Evolutionary conservation across 53 echinoderm and acorn worm species (phyloP), one percentile per base, ranked within the genome.

Genomic region (Henricia sp.): DNA sequence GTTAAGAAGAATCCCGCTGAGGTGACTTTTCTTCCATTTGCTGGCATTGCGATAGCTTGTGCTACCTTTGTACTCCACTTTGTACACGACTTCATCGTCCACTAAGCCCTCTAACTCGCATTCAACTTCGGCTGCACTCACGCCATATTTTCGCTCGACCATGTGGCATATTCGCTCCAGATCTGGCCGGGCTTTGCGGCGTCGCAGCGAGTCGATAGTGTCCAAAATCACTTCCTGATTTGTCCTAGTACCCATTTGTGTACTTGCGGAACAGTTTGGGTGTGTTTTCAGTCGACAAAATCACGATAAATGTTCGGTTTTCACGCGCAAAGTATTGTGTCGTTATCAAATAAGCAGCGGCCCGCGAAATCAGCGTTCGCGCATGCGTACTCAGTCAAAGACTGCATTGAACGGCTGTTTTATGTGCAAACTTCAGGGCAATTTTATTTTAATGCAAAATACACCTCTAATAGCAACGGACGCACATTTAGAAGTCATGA

Each of bases 131-230:
- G 71, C 83, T 52, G 77, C 70, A 76, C 77, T 87, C 64, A 94
- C 85, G 71, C 97, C 97, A 88, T 91, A 77, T 84, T 90, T 90
- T 19, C 97, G 92, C 83, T 97, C 73, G 37, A 97, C 90, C 97
- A 94, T 97, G 94, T 97, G 97, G 82, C 90, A 97, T 82, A 97
- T 97, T 93, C 97, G 94, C 92, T 97, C 97, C 41, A 94, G 86
- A 77, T 94, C 97, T 43, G 97, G 97, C 36, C 97, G 94, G 53
- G 97, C 97, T 86, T 97, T 97, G 16, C 97, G 94, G 44, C 86
- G 72, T 29, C 97, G 92, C 34, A 97, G 84, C 53, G 94, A 91
- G 88, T 97, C 97, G 53, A 97, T 97, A 6, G 63, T 78, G 10
- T 78, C 78, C 58, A 84, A 34, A 58, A 84, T 70, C 84, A 84